Conservation (phyloP, 2,113 vertebrate species). For the Seriola rivoliana region DNA sequence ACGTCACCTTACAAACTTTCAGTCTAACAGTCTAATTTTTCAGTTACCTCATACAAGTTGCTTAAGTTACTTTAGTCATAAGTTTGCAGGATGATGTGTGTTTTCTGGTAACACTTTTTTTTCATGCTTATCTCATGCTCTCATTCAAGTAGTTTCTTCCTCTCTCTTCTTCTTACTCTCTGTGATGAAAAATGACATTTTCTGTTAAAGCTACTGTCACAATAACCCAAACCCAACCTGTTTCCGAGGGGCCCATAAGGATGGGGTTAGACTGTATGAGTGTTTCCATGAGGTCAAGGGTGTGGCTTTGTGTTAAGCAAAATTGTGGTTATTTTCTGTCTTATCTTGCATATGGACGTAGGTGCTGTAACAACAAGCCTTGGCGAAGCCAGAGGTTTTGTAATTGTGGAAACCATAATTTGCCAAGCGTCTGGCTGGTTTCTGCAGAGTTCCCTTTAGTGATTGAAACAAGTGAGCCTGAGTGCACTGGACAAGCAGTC, state of each 20-base stretch:
- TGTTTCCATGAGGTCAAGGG: neutral
- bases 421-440: neutral
- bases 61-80: neutral
- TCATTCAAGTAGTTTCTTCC: neutral
- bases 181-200: too few relatives aligned
- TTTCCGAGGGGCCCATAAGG: neutral
- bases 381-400: neutral
- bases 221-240: too few relatives aligned
- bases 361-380: neutral
- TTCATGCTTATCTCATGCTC: neutral
- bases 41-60: neutral
- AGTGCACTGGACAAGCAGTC: neutral
- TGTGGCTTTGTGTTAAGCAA: neutral
- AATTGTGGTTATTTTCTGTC: neutral
- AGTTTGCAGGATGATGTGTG: neutral
- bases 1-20: neutral
- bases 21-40: neutral
- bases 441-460: neutral
- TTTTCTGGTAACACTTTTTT: neutral
- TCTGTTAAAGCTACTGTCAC: too few relatives aligned
- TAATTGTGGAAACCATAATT: neutral
- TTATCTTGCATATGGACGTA: too few relatives aligned
- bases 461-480: neutral
- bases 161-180: too few relatives aligned
- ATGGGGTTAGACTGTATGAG: neutral